phyloP scores from a whole-genome alignment of 1,140 invertebrate genomes.

The Eurosta solidaginis region DNA sequence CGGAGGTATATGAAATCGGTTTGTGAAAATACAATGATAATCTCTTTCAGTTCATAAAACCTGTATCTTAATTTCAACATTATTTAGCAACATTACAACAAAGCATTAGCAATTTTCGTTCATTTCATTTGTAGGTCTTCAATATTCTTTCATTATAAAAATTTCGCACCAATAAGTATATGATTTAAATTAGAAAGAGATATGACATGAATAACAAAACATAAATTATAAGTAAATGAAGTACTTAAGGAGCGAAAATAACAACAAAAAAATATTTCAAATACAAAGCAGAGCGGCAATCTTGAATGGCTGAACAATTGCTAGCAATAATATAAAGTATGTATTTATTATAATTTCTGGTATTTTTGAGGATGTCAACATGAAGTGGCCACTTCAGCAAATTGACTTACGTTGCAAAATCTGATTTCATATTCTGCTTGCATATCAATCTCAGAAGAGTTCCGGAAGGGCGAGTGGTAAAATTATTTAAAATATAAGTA shows the following conservation, averaged over 20 bases:
- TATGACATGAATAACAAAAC: neutral
- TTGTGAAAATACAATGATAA: too few species aligned
- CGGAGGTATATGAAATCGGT: too few species aligned
- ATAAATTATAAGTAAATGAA: neutral
- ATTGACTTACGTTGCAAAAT: constrained; percentile 26
- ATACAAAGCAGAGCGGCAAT: neutral
- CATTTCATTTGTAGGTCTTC: neutral
- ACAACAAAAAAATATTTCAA: neutral
- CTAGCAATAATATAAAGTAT: too few species aligned
- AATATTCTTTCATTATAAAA: too few species aligned
- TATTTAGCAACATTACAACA: too few species aligned
- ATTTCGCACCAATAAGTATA: neutral
- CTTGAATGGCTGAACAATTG: neutral
- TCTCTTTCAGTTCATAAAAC: too few species aligned
- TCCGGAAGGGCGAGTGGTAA: neutral
- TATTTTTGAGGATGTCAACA: too few species aligned
- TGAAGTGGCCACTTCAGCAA: constrained; percentile 11
- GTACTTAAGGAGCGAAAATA: neutral
- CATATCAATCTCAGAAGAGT: neutral
- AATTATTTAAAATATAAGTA: neutral
- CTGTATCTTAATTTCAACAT: too few species aligned
- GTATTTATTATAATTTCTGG: too few species aligned
- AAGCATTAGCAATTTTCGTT: neutral
- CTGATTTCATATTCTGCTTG: constrained; percentile 19
- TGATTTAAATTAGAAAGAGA: neutral